Evolutionary conservation across 1,140 invertebrate genomes (phyloP), one percentile per base, ranked within the genome.

Genomic region (Drosophila nasuta): DNA sequence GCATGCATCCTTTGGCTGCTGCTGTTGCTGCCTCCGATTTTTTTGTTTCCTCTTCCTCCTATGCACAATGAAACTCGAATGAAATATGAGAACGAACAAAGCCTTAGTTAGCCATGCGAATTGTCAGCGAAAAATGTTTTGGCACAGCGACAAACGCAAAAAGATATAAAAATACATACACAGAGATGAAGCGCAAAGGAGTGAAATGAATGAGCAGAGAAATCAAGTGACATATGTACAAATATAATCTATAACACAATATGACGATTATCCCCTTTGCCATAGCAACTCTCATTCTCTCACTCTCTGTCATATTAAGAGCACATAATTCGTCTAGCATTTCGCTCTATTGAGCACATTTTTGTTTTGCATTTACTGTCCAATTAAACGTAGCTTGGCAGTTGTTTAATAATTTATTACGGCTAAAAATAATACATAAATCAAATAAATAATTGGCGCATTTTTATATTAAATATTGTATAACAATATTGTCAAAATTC

Each of bases 41-140:
- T 25, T 4, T 3, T 25, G 3, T 33, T 1, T 33, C 6, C 1
- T 1, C 30, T 10, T n/a, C 28, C 33, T 46, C 11, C n/a, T n/a
- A n/a, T 20, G 10, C 56, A 72, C 77, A 79, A 77, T 73, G 82
- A 62, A 77, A 56, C 46, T 35, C 7, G 41, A 52, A 81, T 89
- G 83, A 88, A 85, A 89, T 81, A 88, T 83, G 77, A 70, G 66
- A 41, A 7, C 25, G 41, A 57, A 48, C 49, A 45, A 59, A 64
- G 41, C 59, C 60, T 74, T 63, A 59, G 63, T 74, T 75, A 67
- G 49, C 65, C 66, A 67, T 45, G 48, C 56, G 81, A 75, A 82
- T 70, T 79, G 79, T 79, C 82, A 85, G 78, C 82, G 70, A 72
- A 86, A 85, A 86, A 81, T 81, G 65, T 75, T 80, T 86, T 75